Conservation (phyloP, 2,113 vertebrate genomes). For the Proterorhinus semilunaris region DNA sequence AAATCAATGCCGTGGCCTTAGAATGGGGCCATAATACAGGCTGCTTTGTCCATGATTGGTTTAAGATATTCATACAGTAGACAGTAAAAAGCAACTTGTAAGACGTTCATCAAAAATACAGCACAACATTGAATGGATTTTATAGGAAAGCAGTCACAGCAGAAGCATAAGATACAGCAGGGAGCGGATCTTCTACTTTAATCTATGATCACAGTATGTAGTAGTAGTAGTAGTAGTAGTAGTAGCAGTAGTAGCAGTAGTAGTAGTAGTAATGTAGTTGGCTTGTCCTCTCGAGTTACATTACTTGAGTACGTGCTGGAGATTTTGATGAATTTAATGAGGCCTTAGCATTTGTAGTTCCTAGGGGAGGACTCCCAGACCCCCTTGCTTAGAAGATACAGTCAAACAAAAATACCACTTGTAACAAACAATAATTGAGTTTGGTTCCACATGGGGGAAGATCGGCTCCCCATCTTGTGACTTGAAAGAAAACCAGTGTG, state of each 20-base stretch:
- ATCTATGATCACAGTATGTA: too few species aligned
- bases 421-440: too few species aligned
- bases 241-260: neutral
- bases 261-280: neutral
- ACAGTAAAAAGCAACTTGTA: neutral
- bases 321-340: too few species aligned
- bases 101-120: too few species aligned
- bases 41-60: slow-evolving; percentile 16
- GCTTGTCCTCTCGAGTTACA: too few species aligned
- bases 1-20: slow-evolving; percentile 61
- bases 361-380: too few species aligned
- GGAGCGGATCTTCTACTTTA: too few species aligned
- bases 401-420: neutral
- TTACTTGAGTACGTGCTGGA: too few species aligned
- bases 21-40: slow-evolving; percentile 26
- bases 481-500: too few species aligned
- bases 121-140: too few species aligned
- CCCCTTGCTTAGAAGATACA: neutral
- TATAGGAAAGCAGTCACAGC: neutral
- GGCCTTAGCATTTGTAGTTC: neutral
- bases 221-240: neutral
- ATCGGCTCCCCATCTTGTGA: too few species aligned
- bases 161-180: neutral
- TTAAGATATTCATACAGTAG: neutral
- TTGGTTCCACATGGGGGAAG: too few species aligned